These are phyloP conservation scores for Dryobotodes eremita DNA, from an alignment of 2,888 invertebrate species.

Conservation along the genomic window DNA sequence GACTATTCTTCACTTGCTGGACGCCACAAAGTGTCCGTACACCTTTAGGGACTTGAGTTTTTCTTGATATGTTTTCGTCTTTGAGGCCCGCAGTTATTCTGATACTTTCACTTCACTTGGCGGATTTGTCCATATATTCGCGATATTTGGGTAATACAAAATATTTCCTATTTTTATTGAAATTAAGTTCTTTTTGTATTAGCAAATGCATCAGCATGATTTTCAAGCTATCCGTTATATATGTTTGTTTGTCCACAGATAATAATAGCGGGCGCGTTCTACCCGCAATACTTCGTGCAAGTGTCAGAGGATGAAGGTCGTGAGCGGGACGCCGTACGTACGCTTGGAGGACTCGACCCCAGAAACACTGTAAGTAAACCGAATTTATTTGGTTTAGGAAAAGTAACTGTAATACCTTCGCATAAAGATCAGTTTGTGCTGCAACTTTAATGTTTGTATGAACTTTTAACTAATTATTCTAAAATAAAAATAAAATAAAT, in stretches of 20 bases:
- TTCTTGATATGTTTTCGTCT: neutral
- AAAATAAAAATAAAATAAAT: neutral
- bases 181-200: neutral
- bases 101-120: neutral
- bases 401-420: neutral
- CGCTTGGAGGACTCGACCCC: slow-evolving; percentile 94
- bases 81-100: neutral
- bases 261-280: slow-evolving; percentile 96
- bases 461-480: neutral
- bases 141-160: neutral
- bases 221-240: neutral
- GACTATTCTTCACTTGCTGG: neutral
- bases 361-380: slow-evolving; percentile 91
- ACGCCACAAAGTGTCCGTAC: neutral
- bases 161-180: too few relatives aligned
- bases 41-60: neutral
- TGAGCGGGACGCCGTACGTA: slow-evolving; percentile 92
- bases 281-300: slow-evolving; percentile 96
- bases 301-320: slow-evolving; percentile 89
- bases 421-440: slow-evolving; percentile 3
- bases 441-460: neutral
- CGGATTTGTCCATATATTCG: neutral
- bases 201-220: too few relatives aligned
- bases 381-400: neutral
- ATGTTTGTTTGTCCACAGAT: slow-evolving; percentile 86